These are phyloP conservation scores for Napeogenes inachia DNA, from an alignment of 2,888 invertebrate species.

Conservation along the genomic window DNA sequence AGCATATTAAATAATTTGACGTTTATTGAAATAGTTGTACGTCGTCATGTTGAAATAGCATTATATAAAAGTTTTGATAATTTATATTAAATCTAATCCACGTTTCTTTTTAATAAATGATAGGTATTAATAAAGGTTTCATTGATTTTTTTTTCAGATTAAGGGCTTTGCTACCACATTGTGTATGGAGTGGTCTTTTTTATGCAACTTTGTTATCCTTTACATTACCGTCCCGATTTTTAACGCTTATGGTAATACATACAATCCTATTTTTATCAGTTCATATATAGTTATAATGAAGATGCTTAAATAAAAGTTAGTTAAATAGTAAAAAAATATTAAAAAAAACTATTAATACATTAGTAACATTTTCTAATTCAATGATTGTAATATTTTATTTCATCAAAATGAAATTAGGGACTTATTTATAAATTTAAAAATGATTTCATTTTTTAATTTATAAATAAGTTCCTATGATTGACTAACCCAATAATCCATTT, in stretches of 20 bases:
- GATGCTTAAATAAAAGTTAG: neutral
- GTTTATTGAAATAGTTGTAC: neutral
- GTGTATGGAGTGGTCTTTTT: slow-evolving; percentile 32
- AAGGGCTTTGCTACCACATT: slow-evolving; percentile 35
- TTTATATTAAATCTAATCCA: no score
- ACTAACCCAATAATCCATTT: no score
- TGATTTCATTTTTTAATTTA: no score
- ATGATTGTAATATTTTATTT: no score
- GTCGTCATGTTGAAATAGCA: neutral
- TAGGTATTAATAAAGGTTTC: neutral
- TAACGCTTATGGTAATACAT: slow-evolving; percentile 23
- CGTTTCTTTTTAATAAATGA: no score
- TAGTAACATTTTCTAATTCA: no score
- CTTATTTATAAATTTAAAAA: no score
- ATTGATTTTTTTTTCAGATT: slow-evolving; percentile 29
- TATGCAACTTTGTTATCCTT: slow-evolving; percentile 33
- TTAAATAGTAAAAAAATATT: neutral
- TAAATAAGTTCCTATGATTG: no score
- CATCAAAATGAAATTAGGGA: no score
- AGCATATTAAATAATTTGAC: neutral
- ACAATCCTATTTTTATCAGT: neutral
- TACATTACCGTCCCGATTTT: slow-evolving; percentile 36
- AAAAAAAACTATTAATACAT: no score
- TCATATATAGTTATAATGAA: neutral
- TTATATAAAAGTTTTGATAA: no score